phyloP scores from a whole-genome alignment of 2,113 vertebrate genomes.

The Hirundichthys speculiger region DNA sequence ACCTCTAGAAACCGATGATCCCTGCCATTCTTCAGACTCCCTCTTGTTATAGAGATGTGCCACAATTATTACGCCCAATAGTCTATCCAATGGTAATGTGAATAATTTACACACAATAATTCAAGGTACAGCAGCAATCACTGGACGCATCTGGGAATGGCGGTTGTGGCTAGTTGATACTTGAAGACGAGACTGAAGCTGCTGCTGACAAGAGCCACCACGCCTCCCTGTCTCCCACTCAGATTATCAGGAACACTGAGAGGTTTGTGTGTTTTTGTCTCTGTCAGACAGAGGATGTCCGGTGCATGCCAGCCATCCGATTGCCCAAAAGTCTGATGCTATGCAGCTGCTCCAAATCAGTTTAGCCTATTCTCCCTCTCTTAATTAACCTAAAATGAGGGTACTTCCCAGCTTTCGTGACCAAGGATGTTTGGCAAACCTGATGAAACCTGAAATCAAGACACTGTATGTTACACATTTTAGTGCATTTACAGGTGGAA shows the following conservation, averaged over 20 bases:
- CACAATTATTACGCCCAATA: constrained; percentile 24
- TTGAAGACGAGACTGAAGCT: constrained; percentile 17
- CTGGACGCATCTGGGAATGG: constrained; percentile 6
- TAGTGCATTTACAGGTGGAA: constrained; percentile 6
- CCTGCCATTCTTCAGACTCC: constrained; percentile 5
- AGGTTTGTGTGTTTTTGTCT: constrained; percentile 55
- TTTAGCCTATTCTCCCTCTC: constrained; percentile 51
- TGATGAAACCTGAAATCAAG: constrained; percentile 18
- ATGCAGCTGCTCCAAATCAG: constrained; percentile 56
- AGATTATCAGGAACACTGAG: constrained; percentile 59
- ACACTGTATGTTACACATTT: background rate
- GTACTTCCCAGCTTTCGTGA: constrained; percentile 33
- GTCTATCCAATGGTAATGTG: background rate
- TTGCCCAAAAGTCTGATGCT: constrained; percentile 57
- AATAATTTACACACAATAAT: constrained; percentile 43
- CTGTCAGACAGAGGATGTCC: constrained; percentile 58
- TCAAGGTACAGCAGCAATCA: constrained; percentile 44
- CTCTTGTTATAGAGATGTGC: constrained; percentile 14
- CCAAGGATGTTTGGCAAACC: background rate
- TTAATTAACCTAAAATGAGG: constrained; percentile 46
- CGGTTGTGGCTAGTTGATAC: constrained; percentile 23
- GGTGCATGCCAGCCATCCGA: constrained; percentile 47
- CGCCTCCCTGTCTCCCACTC: constrained; percentile 38
- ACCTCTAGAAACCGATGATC: constrained; percentile 8
- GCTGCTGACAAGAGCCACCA: constrained; percentile 22